phyloP scores from a whole-genome alignment of 2,113 vertebrate genomes.

The Oreochromis aureus region DNA sequence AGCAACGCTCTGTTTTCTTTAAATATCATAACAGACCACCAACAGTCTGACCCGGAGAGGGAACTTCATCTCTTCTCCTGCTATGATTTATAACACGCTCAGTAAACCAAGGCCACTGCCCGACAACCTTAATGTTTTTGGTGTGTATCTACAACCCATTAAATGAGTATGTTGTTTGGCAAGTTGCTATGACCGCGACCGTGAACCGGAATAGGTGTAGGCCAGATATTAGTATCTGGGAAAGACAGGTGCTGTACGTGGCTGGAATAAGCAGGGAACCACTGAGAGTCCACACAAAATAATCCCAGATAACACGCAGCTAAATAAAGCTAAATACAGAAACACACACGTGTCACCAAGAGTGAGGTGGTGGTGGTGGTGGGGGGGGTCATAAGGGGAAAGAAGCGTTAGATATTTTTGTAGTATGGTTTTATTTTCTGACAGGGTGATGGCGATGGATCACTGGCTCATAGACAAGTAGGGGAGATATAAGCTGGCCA shows the following conservation, averaged over 20 bases:
- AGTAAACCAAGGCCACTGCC: slow-evolving; percentile 11
- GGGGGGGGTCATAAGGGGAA: neutral
- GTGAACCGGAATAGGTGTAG: slow-evolving; percentile 17
- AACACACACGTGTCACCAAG: slow-evolving; percentile 1
- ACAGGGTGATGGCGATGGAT: slow-evolving; percentile 58
- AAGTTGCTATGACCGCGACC: neutral
- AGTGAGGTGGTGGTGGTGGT: neutral
- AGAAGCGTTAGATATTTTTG: slow-evolving; percentile 46
- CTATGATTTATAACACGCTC: slow-evolving; percentile 31
- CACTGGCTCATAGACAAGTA: slow-evolving; percentile 54
- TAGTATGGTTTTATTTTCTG: slow-evolving; percentile 59
- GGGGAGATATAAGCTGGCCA: slow-evolving; percentile 56
- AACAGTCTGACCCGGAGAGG: neutral
- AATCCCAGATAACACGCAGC: neutral
- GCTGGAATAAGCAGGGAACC: neutral
- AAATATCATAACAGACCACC: slow-evolving; percentile 48
- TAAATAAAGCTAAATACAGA: slow-evolving; percentile 52
- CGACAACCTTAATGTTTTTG: slow-evolving; percentile 9
- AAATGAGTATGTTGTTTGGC: slow-evolving; percentile 17
- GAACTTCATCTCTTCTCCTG: neutral
- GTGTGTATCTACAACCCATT: slow-evolving; percentile 24
- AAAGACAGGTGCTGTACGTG: neutral
- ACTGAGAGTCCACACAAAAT: neutral
- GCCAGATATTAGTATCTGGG: neutral
- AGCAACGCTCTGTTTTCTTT: slow-evolving; percentile 22